A percentile compares a stretch with the other conserved stretches of the same genome.
Evolutionary conservation across 2,888 invertebrate genomes (phyloP).

Genomic region (Ichneumoninae sp.): DNA sequence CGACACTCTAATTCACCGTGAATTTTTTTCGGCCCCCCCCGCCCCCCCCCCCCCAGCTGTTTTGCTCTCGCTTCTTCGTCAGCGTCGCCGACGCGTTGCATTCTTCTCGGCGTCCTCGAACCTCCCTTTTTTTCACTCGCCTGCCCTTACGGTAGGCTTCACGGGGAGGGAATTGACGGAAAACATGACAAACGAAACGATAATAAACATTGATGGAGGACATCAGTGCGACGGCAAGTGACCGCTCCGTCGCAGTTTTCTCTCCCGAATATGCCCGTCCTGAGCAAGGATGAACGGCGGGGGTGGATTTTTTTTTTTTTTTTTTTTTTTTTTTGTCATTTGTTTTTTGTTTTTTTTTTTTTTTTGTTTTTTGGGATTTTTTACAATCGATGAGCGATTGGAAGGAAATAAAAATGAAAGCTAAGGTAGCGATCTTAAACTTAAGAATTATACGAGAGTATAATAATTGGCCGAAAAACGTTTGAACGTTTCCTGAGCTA

Average conservation of each 20-base stretch:
- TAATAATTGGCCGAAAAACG: too few relatives aligned
- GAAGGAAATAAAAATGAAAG: too few relatives aligned
- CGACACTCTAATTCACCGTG: slow-evolving; percentile 55
- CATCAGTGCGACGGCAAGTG: slow-evolving; percentile 11
- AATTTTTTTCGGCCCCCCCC: slow-evolving; percentile 41
- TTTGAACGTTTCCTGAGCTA: too few relatives aligned
- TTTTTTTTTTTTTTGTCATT: too few relatives aligned
- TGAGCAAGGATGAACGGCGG: neutral
- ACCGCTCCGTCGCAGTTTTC: slow-evolving; percentile 21
- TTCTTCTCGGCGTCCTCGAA: slow-evolving; percentile 37
- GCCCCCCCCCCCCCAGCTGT: neutral
- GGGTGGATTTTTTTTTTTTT: neutral
- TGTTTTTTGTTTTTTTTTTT: too few relatives aligned
- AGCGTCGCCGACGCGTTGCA: neutral
- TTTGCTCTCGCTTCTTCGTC: slow-evolving; percentile 37
- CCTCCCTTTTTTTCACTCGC: slow-evolving; percentile 56
- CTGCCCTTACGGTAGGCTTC: slow-evolving; percentile 17
- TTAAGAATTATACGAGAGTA: too few relatives aligned
- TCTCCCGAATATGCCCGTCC: too few relatives aligned
- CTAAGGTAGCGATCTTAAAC: too few relatives aligned
- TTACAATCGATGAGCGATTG: too few relatives aligned
- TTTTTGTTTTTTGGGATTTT: too few relatives aligned
- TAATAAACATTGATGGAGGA: slow-evolving; percentile 77
- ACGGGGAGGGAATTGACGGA: slow-evolving; percentile 54
- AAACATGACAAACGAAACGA: slow-evolving; percentile 72